Conservation (phyloP, 2,888 invertebrate species). For the Drosophila dives region DNA sequence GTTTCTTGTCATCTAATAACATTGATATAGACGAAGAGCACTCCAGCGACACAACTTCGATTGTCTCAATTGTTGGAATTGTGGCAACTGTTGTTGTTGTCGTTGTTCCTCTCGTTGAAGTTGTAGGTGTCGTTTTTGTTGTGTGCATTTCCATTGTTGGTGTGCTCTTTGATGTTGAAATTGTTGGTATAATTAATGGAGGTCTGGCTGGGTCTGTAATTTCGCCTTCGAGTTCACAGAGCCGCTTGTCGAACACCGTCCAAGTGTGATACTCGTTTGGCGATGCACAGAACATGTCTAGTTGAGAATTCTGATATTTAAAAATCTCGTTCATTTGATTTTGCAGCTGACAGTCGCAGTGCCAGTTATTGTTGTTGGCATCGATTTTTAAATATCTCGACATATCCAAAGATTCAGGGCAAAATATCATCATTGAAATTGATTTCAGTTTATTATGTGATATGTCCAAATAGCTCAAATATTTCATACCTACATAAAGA, state of each 20-base stretch:
- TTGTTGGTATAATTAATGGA: not conserved
- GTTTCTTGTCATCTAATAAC: not conserved
- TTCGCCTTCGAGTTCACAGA: conserved; percentile 31
- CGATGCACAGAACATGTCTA: conserved; percentile 48
- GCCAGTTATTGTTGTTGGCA: conserved; percentile 70
- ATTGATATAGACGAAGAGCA: conserved; percentile 31
- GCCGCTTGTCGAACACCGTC: conserved; percentile 48
- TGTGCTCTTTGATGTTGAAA: not conserved
- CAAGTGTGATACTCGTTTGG: conserved; percentile 44
- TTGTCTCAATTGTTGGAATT: conserved; percentile 8
- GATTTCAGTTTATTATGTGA: conserved; percentile 72
- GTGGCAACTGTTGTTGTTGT: conserved; percentile 11
- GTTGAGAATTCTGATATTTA: conserved; percentile 17
- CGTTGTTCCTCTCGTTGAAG: too few relatives aligned
- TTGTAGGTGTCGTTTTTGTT: conserved; percentile 6
- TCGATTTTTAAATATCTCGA: conserved; percentile 47
- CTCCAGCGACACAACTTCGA: conserved; percentile 36
- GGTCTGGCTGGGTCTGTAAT: not conserved
- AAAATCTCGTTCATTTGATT: conserved; percentile 58
- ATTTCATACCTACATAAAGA: conserved; percentile 39
- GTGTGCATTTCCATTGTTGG: not conserved
- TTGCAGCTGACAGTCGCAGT: conserved; percentile 71
- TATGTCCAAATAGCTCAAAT: conserved; percentile 69
- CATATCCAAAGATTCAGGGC: conserved; percentile 35
- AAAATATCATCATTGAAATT: conserved; percentile 66